Conservation (phyloP, 2,797 vertebrate species). For the Sarcoramphus papa region DNA sequence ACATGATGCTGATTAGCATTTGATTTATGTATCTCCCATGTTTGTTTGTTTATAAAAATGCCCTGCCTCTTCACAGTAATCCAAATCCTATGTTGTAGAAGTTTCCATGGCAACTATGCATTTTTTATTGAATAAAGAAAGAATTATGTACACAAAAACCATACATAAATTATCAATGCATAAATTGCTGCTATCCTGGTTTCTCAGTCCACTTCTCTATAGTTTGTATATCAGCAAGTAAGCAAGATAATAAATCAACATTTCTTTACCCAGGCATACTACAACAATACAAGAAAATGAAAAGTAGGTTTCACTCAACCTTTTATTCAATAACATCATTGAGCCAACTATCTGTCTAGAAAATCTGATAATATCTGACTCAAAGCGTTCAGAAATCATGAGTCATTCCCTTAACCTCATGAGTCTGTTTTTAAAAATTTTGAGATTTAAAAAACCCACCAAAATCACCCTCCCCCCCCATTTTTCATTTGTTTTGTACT, state of each 20-base stretch:
- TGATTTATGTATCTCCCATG: neutral
- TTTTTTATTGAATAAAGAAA: slow-evolving; percentile 43
- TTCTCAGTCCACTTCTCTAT: neutral
- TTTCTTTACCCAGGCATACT: neutral
- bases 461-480: rapidly evolving
- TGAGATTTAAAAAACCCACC: neutral
- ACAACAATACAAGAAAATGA: neutral
- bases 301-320: neutral
- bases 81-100: neutral
- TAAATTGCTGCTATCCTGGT: slow-evolving; percentile 4
- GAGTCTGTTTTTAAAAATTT: neutral
- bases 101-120: slow-evolving; percentile 40
- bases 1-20: neutral
- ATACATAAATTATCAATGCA: slow-evolving; percentile 52
- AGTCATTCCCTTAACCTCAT: neutral
- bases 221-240: neutral
- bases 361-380: neutral
- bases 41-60: slow-evolving; percentile 46
- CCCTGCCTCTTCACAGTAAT: neutral
- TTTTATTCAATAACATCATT: neutral
- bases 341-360: neutral
- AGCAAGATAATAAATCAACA: neutral
- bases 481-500: neutral
- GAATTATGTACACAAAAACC: slow-evolving; percentile 4
- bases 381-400: neutral